Conservation (phyloP, 2,888 invertebrate genomes). For the Palloptera scutellata region DNA sequence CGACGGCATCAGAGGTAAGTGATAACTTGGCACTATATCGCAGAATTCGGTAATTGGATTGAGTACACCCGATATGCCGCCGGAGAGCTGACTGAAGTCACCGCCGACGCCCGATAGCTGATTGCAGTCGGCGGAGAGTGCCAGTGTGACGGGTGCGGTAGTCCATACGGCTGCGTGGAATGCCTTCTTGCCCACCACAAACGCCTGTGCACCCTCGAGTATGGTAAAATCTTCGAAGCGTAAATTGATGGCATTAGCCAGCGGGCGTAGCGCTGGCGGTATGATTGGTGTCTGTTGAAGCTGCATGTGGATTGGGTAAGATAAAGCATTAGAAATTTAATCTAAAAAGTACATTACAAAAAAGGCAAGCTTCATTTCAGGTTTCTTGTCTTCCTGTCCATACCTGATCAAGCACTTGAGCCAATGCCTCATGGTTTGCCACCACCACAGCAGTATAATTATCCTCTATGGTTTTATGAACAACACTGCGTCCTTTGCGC, state of each 20-base stretch:
- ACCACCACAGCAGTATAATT: conserved; percentile 90
- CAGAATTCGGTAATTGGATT: conserved; percentile 83
- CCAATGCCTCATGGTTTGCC: conserved; percentile 88
- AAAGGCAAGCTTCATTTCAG: not conserved
- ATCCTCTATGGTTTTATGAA: conserved; percentile 86
- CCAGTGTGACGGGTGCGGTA: conserved; percentile 73
- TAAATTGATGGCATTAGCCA: conserved; percentile 77
- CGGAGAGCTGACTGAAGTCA: conserved; percentile 68
- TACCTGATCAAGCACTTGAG: conserved; percentile 89
- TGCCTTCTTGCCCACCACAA: conserved; percentile 74
- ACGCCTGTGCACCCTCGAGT: conserved; percentile 66
- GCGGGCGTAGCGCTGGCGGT: conserved; percentile 73
- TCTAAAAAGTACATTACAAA: not conserved
- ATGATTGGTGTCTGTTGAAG: conserved; percentile 76
- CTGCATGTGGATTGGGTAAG: conserved; percentile 56
- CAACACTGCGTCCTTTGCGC: conserved; percentile 81
- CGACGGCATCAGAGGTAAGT: conserved; percentile 68
- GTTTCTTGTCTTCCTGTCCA: conserved; percentile 27
- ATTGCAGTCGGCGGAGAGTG: conserved; percentile 69
- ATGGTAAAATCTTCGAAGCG: conserved; percentile 78
- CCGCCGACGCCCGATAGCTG: conserved; percentile 67
- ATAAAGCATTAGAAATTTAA: not conserved
- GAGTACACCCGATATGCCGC: conserved; percentile 75
- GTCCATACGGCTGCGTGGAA: conserved; percentile 82
- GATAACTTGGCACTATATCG: conserved; percentile 77